Percentiles rank a stretch among this genome's conserved stretches.
Evolutionary conservation across 2,797 vertebrate species (phyloP).

Genomic region (Rhinoraja longicauda): DNA sequence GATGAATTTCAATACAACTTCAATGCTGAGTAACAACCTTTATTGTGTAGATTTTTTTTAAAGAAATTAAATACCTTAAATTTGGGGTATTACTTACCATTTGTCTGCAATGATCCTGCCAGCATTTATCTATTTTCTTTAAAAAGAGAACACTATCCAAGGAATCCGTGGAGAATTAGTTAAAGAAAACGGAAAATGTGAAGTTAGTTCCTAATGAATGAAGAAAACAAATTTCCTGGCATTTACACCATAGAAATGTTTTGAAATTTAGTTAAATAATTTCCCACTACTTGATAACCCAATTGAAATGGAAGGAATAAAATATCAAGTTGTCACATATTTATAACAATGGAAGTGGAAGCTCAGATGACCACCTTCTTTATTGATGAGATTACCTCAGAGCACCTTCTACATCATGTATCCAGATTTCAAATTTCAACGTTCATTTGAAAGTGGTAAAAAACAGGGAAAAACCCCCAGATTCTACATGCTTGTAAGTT

Average conservation of each 20-base stretch:
- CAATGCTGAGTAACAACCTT: background rate
- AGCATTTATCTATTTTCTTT: slow-evolving; percentile 98
- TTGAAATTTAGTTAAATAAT: background rate
- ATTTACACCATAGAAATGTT: background rate
- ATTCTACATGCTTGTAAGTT: background rate
- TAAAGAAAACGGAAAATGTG: slow-evolving; percentile 53
- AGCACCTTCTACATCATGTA: background rate
- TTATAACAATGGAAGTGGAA: background rate
- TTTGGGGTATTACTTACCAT: slow-evolving; percentile 69
- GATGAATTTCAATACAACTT: background rate
- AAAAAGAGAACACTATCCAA: slow-evolving; percentile 97
- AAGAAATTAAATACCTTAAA: background rate
- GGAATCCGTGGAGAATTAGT: slow-evolving; percentile 71
- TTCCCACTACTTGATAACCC: background rate
- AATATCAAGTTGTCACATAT: background rate
- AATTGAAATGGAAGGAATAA: background rate
- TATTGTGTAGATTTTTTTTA: background rate
- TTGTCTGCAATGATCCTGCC: slow-evolving; percentile 99
- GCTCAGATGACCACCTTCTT: background rate
- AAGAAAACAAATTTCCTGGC: background rate
- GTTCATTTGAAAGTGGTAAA: background rate
- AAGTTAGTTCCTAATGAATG: background rate
- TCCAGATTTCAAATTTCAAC: background rate
- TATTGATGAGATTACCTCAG: background rate
- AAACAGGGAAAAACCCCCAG: background rate